Evolutionary conservation across 2,113 vertebrate genomes (phyloP), one percentile per base, ranked within the genome.

Genomic region (Xiphophorus couchianus): DNA sequence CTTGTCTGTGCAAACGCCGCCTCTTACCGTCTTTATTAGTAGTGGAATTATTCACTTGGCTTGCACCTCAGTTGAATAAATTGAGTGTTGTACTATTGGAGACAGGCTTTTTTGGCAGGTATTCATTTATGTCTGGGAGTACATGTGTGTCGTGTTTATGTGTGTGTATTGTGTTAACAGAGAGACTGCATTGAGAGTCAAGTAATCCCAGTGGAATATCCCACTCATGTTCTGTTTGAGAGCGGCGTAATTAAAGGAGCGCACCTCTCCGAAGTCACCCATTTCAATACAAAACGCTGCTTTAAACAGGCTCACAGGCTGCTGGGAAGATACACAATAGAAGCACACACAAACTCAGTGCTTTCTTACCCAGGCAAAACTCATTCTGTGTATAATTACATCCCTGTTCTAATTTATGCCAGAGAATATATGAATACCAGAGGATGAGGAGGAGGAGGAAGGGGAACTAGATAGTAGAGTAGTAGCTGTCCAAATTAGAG

Each of bases 191-290:
- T 69, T 84, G 84, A 91, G 85, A 92, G 90, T 92, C 76, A 73
- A 90, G 88, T 93, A 93, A 94, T 95, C 94, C 94, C 92, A 69
- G 85, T 70, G 93, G 94, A 94, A 94, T 93, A 91, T 81, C 94
- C 92, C 85, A 94, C 92, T 93, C 91, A 92, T 94, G 93, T 94
- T 94, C 93, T 94, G 91, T 93, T 94, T 93, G 92, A 95, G 93
- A 94, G 93, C 87, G 76, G 89, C 77, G 89, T 95, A 95, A 95
- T 95, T 95, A 95, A 94, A 95, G 90, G 88, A 90, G 80, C 79
- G 68, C 91, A 93, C 85, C 90, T 91, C 91, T 92, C 91, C 91
- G 87, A 94, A 93, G 91, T 93, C 93, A 92, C 91, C 91, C 90
- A 90, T 94, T 94, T 94, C 90, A 94, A 93, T 91, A 93, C 90